A percentile compares a stretch with the other conserved stretches of the same genome.
These are phyloP conservation scores for Empidonax alnorum DNA, from an alignment of 2,113 vertebrate species.

Conservation along the genomic window DNA sequence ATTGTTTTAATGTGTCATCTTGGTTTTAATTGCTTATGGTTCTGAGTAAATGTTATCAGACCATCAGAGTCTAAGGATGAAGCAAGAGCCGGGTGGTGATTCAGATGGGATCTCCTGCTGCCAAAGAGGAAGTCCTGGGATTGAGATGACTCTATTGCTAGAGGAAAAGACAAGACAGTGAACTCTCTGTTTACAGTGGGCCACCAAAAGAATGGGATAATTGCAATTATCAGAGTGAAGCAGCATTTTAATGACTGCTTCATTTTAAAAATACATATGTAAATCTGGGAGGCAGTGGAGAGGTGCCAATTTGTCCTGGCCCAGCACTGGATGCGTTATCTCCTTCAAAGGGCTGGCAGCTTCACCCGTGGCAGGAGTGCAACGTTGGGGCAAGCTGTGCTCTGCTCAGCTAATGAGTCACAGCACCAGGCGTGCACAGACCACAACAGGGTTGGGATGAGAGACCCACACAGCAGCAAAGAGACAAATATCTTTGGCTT, in stretches of 20 bases:
- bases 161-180: constrained; percentile 64
- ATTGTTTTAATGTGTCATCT: constrained; percentile 42
- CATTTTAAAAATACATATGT: not conserved
- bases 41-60: constrained; percentile 47
- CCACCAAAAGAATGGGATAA: constrained; percentile 63
- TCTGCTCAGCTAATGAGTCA: not conserved
- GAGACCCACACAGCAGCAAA: not conserved
- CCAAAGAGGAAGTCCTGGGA: constrained; percentile 66
- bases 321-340: not conserved
- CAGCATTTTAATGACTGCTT: constrained; percentile 18
- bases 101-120: not conserved
- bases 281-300: not conserved
- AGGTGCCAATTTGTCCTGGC: constrained; percentile 22
- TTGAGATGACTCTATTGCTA: constrained; percentile 18
- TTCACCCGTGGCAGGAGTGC: not conserved
- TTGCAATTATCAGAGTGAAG: constrained; percentile 57
- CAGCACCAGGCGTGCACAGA: not conserved
- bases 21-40: constrained; percentile 15
- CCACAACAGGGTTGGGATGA: not conserved
- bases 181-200: constrained; percentile 68
- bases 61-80: constrained; percentile 37
- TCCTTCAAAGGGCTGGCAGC: constrained; percentile 27
- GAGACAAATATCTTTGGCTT: not conserved
- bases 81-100: constrained; percentile 51
- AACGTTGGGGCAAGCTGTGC: not conserved